Base-by-base conservation (phyloP, 2,113 vertebrate species). In the Harpagus bidentatus region DNA sequence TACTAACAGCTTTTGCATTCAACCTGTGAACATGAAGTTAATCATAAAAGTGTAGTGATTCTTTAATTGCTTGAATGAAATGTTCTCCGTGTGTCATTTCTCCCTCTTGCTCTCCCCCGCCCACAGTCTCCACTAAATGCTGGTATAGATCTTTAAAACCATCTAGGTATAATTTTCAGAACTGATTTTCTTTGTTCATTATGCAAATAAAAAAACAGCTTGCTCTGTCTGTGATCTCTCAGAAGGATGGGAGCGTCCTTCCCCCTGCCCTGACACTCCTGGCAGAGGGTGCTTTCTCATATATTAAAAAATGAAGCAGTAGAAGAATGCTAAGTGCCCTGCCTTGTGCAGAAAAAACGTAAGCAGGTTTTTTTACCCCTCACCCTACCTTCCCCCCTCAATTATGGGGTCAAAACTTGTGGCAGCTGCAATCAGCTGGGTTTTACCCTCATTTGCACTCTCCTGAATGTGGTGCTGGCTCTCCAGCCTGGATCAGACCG, bases 21-120 rank as follows among this genome's bases (percentile, higher is more conserved):
- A 95, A 43, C 95, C 95, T 93, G 95, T 5, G 95, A 96, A 84
- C 95, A 88, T 12, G 86, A 95, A 98, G 97, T 95, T 97, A 95
- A 97, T 97, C 96, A 96, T 77, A 90, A 93, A 96, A 97, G 87
- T 85, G 88, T 63, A 90, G 90, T 40, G 90, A 97, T 96, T 97
- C 97, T 95, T 97, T 98, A 97, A 98, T 95, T 97, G 97, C 96
- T 86, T 72, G 71, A 96, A 95, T 91, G 97, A 93, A 84, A 72
- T 94, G 95, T 90, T 93, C 88, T 95, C 74, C 9, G 69, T 66
- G 86, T 92, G 95, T 82, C 82, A 65, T 88, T 93, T 97, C 87
- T 94, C 78, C 94, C 88, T 90, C 91, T 62, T 6, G 14, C 40
- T 77, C 40, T 53, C 16, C 48, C 69, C 76, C 20, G 0, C 36